phyloP scores from a whole-genome alignment of 2,888 invertebrate species.

The Corbicula japonica region DNA sequence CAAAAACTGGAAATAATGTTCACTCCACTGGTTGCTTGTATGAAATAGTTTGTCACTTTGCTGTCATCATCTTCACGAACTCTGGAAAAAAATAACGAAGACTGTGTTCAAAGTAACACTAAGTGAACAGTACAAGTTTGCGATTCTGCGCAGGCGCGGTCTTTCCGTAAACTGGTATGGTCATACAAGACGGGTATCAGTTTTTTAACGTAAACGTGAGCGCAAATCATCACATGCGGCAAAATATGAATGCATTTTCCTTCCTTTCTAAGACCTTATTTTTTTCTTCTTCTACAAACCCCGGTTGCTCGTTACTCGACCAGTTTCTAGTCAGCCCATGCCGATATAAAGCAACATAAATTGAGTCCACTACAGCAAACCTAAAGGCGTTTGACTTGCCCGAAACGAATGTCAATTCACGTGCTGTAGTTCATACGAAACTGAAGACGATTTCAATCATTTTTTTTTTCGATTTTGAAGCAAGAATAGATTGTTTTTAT shows the following conservation, averaged over 20 bases:
- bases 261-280: not conserved
- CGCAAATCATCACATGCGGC: not conserved
- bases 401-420: not conserved
- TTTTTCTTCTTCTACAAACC: not conserved
- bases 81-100: not conserved
- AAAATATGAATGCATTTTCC: not conserved
- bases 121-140: not conserved
- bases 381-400: not conserved
- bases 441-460: conserved; percentile 4
- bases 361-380: not conserved
- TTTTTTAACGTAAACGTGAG: not conserved
- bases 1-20: too few relatives aligned
- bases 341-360: not conserved
- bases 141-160: not conserved
- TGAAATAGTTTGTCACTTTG: too few relatives aligned
- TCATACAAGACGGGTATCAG: not conserved
- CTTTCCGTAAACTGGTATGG: not conserved
- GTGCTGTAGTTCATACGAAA: not conserved
- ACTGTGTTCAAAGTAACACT: not conserved
- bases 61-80: conserved; percentile 7
- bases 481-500: not conserved
- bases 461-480: not conserved
- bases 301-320: not conserved
- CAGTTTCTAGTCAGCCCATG: not conserved
- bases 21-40: too few relatives aligned